Percentiles rank a stretch among this genome's conserved stretches.
Evolutionary conservation across 2,113 vertebrate species (phyloP).

Genomic region (Chamaea fasciata): DNA sequence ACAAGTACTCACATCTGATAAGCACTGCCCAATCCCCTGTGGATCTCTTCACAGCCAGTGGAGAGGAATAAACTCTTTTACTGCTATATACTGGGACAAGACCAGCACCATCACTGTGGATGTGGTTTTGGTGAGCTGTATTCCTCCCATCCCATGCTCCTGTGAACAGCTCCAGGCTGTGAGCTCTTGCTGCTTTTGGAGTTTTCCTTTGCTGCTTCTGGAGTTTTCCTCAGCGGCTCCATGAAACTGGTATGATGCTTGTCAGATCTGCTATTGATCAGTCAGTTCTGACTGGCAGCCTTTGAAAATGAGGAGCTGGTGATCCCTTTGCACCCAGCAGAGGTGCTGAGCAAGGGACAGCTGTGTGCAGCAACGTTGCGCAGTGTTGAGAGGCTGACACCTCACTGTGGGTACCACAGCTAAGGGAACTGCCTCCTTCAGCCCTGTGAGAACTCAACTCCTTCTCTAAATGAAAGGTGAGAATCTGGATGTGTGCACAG

Average conservation of each 20-base stretch:
- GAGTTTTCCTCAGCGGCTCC: background rate
- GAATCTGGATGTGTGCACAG: background rate
- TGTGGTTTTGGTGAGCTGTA: background rate
- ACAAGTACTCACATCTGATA: background rate
- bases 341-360: background rate
- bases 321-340: background rate
- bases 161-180: background rate
- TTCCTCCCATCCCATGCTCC: background rate
- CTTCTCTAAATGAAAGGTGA: background rate
- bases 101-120: background rate
- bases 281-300: background rate
- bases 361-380: fast-evolving
- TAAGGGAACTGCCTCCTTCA: background rate
- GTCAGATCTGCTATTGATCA: background rate
- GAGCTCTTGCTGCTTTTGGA: background rate
- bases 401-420: background rate
- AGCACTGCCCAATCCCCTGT: background rate
- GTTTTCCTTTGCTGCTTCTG: background rate
- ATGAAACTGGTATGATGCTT: background rate
- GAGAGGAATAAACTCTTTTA: background rate
- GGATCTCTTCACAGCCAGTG: background rate
- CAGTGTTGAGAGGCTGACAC: background rate
- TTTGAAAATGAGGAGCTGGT: background rate
- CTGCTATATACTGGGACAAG: background rate
- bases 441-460: background rate